Evolutionary conservation across 1,140 invertebrate species (phyloP).

Genomic region (Diachasmimorpha longicaudata): DNA sequence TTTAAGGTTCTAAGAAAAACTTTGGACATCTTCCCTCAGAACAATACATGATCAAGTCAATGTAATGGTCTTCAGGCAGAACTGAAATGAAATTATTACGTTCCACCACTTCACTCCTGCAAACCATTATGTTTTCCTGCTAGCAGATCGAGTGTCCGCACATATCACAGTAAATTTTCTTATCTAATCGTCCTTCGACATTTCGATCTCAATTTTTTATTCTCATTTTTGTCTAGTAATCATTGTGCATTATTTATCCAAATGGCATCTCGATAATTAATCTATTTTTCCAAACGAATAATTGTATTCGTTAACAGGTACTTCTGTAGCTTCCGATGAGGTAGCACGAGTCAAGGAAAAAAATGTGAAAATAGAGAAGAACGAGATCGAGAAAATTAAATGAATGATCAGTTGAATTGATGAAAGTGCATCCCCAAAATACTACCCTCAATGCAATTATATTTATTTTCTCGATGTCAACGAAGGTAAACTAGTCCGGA

Average conservation of each 20-base stretch:
- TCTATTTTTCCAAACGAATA: neutral
- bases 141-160: neutral
- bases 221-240: neutral
- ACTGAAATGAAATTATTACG: too few species aligned
- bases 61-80: too few species aligned
- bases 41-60: too few species aligned
- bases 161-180: neutral
- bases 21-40: too few species aligned
- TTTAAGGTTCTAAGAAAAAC: too few species aligned
- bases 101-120: too few species aligned
- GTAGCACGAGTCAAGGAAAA: neutral
- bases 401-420: neutral
- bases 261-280: neutral
- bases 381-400: neutral
- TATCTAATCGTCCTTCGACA: constrained; percentile 2
- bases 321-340: neutral
- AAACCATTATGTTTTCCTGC: neutral
- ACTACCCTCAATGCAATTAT: neutral
- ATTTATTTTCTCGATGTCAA: neutral
- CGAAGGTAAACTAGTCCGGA: neutral
- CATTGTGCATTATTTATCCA: neutral
- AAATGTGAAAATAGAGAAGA: neutral
- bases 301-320: neutral
- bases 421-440: neutral
- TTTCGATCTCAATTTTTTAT: neutral